Evolutionary conservation across 2,797 vertebrate genomes (phyloP).

Genomic region (Enteromius afrohamiltoni): DNA sequence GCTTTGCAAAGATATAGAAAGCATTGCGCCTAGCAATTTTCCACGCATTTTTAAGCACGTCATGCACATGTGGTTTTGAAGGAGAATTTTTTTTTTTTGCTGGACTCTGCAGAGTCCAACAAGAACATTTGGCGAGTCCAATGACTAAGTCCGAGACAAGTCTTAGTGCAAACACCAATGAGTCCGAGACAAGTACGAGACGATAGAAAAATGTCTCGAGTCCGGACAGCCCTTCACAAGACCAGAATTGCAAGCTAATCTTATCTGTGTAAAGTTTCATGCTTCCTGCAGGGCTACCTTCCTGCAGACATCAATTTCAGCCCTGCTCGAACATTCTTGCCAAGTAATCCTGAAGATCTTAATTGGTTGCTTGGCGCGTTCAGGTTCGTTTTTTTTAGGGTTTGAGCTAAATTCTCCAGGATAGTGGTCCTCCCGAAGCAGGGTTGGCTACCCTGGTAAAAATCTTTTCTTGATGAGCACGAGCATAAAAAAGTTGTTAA

Average conservation of each 20-base stretch:
- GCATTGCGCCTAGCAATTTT: too few relatives aligned
- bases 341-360: not conserved
- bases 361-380: not conserved
- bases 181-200: too few relatives aligned
- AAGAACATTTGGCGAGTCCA: too few relatives aligned
- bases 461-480: not conserved
- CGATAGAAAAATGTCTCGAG: too few relatives aligned
- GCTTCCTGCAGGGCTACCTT: not conserved
- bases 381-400: not conserved
- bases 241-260: not conserved
- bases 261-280: not conserved
- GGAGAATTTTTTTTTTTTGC: too few relatives aligned
- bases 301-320: not conserved
- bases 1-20: too few relatives aligned
- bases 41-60: too few relatives aligned
- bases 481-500: not conserved
- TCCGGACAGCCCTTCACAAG: not conserved
- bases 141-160: too few relatives aligned
- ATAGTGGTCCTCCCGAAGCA: not conserved
- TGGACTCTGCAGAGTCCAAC: too few relatives aligned
- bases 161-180: too few relatives aligned
- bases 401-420: not conserved
- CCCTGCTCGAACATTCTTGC: not conserved
- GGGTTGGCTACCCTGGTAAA: not conserved
- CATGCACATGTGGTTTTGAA: too few relatives aligned